Evolutionary conservation across 1,140 invertebrate species (phyloP).

Genomic region (Drosophila bocki): DNA sequence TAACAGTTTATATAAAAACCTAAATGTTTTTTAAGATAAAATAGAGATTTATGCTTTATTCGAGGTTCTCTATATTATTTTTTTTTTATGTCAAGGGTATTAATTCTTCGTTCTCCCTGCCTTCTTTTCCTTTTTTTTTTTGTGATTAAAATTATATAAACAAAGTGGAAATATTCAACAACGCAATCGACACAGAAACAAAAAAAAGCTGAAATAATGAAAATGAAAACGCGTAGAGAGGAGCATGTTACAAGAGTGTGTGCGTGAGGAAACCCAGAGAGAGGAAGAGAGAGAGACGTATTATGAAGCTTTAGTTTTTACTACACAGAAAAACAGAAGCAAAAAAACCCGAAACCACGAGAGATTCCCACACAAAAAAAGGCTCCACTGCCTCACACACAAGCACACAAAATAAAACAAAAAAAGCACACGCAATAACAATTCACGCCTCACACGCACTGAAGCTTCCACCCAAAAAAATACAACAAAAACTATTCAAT

Average conservation of each 20-base stretch:
- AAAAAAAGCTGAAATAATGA: slow-evolving; percentile 72
- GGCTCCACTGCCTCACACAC: slow-evolving; percentile 33
- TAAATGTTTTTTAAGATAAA: no score
- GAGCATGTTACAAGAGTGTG: slow-evolving; percentile 25
- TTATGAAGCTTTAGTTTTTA: slow-evolving; percentile 55
- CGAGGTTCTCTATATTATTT: neutral
- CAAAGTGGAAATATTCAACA: slow-evolving; percentile 84
- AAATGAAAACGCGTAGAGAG: slow-evolving; percentile 66
- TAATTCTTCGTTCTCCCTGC: slow-evolving; percentile 24
- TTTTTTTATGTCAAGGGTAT: neutral
- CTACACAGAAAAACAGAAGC: slow-evolving; percentile 31
- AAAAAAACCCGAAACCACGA: slow-evolving; percentile 46
- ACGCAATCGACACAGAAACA: slow-evolving; percentile 81
- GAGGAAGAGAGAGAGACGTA: slow-evolving; percentile 17
- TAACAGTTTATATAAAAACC: no score
- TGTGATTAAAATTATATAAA: slow-evolving; percentile 84
- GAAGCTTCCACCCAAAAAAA: slow-evolving; percentile 25
- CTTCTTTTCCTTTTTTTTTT: slow-evolving; percentile 38
- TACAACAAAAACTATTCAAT: slow-evolving; percentile 36
- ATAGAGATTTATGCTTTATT: no score
- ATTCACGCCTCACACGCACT: slow-evolving; percentile 67
- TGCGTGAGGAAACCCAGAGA: slow-evolving; percentile 37
- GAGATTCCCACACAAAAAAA: slow-evolving; percentile 58
- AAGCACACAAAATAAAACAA: slow-evolving; percentile 17
- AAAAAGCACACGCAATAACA: slow-evolving; percentile 44